Evolutionary conservation across 92 coral and sea anemone genomes (phyloP).

Genomic region (Montipora capitata): DNA sequence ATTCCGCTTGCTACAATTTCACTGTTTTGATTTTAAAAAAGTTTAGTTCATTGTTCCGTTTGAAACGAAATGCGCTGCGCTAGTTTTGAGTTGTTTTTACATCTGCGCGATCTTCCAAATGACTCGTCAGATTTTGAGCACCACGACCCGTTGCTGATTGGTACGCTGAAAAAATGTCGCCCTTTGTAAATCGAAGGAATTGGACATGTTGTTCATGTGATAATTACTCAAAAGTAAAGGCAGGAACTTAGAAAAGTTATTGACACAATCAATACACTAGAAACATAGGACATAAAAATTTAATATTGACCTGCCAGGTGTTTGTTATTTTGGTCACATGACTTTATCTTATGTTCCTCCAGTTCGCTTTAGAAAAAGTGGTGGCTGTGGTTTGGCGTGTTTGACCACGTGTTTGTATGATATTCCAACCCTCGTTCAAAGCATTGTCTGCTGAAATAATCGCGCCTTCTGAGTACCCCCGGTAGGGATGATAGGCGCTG

Average conservation of each 20-base stretch:
- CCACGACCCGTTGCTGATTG: too few species aligned
- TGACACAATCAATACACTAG: background rate
- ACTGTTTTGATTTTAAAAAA: too few species aligned
- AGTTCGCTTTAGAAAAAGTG: constrained; percentile 25
- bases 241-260: background rate
- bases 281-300: background rate
- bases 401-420: constrained; percentile 27
- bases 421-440: constrained; percentile 45
- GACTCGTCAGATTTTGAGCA: too few species aligned
- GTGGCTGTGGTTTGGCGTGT: background rate
- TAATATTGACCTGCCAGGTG: background rate
- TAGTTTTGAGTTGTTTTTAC: too few species aligned
- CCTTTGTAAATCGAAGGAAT: too few species aligned
- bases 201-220: background rate
- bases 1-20: too few species aligned
- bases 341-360: constrained; percentile 50
- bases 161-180: too few species aligned
- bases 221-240: background rate
- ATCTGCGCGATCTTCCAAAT: too few species aligned
- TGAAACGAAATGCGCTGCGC: too few species aligned
- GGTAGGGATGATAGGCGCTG: constrained; percentile 54
- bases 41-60: too few species aligned
- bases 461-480: constrained; percentile 61
- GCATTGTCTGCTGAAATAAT: constrained; percentile 54
- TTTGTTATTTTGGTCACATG: background rate